Evolutionary conservation across 1,140 invertebrate species (phyloP).

Genomic region (Drosophila micromelanica): DNA sequence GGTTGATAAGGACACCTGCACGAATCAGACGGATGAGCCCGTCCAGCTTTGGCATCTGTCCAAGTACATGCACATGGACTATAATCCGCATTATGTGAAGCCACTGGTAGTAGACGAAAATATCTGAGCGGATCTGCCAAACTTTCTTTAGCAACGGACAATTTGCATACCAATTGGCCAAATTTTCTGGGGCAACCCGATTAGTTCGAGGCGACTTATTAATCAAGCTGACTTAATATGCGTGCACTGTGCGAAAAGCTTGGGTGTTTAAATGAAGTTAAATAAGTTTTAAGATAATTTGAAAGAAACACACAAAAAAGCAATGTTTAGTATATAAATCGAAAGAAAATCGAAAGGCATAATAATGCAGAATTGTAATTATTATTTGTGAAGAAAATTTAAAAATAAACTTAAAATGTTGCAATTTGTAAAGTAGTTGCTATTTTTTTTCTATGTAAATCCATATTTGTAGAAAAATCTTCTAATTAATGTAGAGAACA

Average conservation of each 20-base stretch:
- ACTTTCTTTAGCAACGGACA: constrained; percentile 59
- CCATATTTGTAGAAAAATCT: too few relatives aligned
- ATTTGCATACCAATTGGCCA: constrained; percentile 40
- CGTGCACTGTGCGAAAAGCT: constrained; percentile 23
- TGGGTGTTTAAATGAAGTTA: too few relatives aligned
- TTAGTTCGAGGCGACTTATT: constrained; percentile 35
- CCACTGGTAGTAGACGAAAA: constrained; percentile 53
- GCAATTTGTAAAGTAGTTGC: too few relatives aligned
- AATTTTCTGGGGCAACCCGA: constrained; percentile 37
- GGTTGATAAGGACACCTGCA: constrained; percentile 26
- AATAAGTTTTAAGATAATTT: too few relatives aligned
- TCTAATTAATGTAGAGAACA: too few relatives aligned
- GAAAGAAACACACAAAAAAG: too few relatives aligned
- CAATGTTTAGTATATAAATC: too few relatives aligned
- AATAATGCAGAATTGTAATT: too few relatives aligned
- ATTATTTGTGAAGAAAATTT: too few relatives aligned
- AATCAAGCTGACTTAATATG: constrained; percentile 23
- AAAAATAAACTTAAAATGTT: too few relatives aligned
- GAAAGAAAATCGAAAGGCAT: too few relatives aligned
- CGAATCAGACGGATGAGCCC: constrained; percentile 5
- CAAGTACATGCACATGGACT: constrained; percentile 51
- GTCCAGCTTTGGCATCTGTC: constrained; percentile 55
- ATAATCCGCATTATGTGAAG: constrained; percentile 59
- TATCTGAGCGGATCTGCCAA: constrained; percentile 49
- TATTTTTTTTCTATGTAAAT: too few relatives aligned